Evolutionary conservation across 2,113 vertebrate species (phyloP).

Genomic region (Atractosteus spatula): DNA sequence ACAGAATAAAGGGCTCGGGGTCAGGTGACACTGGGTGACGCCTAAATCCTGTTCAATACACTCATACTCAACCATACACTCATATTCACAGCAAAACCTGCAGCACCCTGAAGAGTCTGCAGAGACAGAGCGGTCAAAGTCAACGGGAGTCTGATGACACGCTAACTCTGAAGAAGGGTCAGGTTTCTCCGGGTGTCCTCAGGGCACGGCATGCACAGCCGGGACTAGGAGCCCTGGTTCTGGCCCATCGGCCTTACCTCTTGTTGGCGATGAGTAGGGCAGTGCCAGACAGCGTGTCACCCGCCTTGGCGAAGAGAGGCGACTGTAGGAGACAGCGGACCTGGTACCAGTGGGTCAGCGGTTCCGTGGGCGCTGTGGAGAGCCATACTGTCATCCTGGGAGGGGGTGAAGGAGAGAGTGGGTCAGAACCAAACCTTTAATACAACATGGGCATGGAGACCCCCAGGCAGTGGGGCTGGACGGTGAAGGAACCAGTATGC

Average conservation of each 20-base stretch:
- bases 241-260: slow-evolving; percentile 57
- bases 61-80: not conserved
- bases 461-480: no score
- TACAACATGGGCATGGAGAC: no score
- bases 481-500: no score
- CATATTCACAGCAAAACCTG: not conserved
- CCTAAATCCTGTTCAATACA: not conserved
- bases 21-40: no score
- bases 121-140: no score
- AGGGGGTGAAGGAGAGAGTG: not conserved
- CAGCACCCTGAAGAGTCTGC: no score
- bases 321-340: slow-evolving; percentile 93
- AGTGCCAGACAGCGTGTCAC: slow-evolving; percentile 91
- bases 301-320: slow-evolving; percentile 89
- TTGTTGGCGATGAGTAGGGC: slow-evolving; percentile 88
- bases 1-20: not conserved
- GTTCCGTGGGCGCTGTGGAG: slow-evolving; percentile 89
- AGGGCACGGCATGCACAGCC: no score
- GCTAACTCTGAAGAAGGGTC: no score
- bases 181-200: no score
- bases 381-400: slow-evolving; percentile 89
- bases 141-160: no score
- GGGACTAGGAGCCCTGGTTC: not conserved
- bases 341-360: slow-evolving; percentile 95
- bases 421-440: not conserved